Base-by-base conservation (phyloP, 2,113 vertebrate genomes). In the Heptranchias perlo region DNA sequence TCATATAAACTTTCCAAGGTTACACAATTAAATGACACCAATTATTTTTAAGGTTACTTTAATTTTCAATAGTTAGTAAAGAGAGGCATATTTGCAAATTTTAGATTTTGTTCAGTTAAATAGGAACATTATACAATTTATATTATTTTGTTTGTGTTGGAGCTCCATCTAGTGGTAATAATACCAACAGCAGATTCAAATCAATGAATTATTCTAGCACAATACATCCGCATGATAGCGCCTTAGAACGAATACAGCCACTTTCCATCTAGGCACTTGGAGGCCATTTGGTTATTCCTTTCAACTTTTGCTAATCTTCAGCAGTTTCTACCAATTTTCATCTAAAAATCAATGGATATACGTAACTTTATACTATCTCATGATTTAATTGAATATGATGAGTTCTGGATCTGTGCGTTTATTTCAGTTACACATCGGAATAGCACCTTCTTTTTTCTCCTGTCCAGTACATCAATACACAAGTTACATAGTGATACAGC, bases 151-250 rank as follows among this genome's bases (percentile, higher is more conserved):
- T 64, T 52, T 47, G 94, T 52, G 11, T 69, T 73, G 47, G 64
- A 69, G 64, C 94, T 49, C 94, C 39, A 69, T 73, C 94, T 95
- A 16, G 64, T 95, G 94, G 94, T 65, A 31, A 52, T 7, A 65
- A 25, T 67, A 44, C 23, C 2, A 18, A 73, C 13, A 69, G 65
- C 65, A 52, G 64, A 52, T 49, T 28, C 4, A 28, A 13, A 44
- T 28, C n/a, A 95, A 69, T 65, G 47, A 47, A 18, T 73, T 49
- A 14, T 18, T 49, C 44, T 21, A 73, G 89, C 7, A 39, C 78
- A 82, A 47, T 47, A 82, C n/a, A n/a, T n/a, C 16, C 78, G 44
- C 39, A 39, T 44, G 14, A 2, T 44, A n/a, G 18, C 89, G 39
- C 7, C 58, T n/a, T 49, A 92, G 5, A 61, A 44, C 10, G 35